Base-by-base conservation (phyloP, 1,140 invertebrate genomes). In the Cephus cinctus region DNA sequence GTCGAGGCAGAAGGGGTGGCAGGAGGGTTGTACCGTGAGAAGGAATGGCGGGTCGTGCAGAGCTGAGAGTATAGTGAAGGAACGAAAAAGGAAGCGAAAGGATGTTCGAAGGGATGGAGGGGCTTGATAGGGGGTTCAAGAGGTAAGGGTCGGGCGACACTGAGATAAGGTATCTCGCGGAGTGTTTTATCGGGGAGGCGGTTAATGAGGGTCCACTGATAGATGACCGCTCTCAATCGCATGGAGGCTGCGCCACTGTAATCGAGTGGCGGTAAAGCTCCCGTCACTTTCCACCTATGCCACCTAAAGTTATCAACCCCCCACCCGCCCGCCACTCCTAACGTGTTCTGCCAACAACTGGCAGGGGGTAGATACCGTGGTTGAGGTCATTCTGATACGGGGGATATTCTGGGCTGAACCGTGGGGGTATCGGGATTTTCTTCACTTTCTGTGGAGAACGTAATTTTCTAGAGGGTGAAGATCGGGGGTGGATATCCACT, bases 201-300 rank as follows among this genome's bases (percentile, higher is more conserved):
- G 55, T 65, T 66, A 67, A 67, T 59, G 59, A 66, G 48, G 57
- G 57, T 66, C 45, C 50, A 15, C 52, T 63, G 61, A 66, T 61
- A 50, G 58, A 65, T 59, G 54, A 49, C 52, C 20, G 20, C 32
- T 47, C 39, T 56, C 43, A 40, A 57, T 46, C 39, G 20, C 23
- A 19, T 19, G 21, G 22, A 5, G 11, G 39, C 21, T 23, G 12
- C 18, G n/a, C 39, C n/a, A 11, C 39, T 41, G 39, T 41, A 41
- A 41, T 41, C 39, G 39, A 41, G 14, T 41, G 39, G 22, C 14
- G 21, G 18, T 41, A 20, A 41, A 41, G 39, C 12, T 20, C 15
- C 15, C 21, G 18, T 5, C 39, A 21, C 39, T 11, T 48, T 27
- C 20, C 43, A 47, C 16, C 46, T 23, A 31, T 21, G 52, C 27